Percentiles rank a stretch among this genome's conserved stretches.
Evolutionary conservation across 2,888 invertebrate species (phyloP).

Genomic region (Drosophila demipolita): DNA sequence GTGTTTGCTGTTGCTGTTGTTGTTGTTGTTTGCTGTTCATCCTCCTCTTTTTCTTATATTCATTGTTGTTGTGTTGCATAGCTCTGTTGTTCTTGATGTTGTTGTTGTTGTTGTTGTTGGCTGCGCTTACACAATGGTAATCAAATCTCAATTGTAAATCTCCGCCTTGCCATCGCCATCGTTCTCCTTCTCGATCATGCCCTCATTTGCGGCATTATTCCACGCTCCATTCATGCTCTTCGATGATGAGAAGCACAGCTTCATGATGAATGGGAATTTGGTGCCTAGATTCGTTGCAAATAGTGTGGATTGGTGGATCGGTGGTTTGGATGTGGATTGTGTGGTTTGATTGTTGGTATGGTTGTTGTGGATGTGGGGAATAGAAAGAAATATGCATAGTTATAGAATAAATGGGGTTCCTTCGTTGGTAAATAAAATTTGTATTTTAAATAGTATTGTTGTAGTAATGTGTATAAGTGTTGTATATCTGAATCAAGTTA

Average conservation of each 20-base stretch:
- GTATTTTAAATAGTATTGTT: slow-evolving; percentile 57
- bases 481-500: slow-evolving; percentile 77
- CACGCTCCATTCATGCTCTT: slow-evolving; percentile 87
- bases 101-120: slow-evolving; percentile 22
- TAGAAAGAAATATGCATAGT: slow-evolving; percentile 57
- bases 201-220: slow-evolving; percentile 85
- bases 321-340: slow-evolving; percentile 1
- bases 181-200: slow-evolving; percentile 85
- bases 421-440: slow-evolving; percentile 39
- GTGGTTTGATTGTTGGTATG: not conserved
- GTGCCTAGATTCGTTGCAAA: slow-evolving; percentile 88
- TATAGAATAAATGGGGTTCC: slow-evolving; percentile 61
- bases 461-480: slow-evolving; percentile 79
- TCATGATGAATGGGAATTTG: slow-evolving; percentile 99
- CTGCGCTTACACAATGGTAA: slow-evolving; percentile 82
- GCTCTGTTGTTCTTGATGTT: not conserved
- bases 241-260: slow-evolving; percentile 97
- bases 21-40: slow-evolving; percentile 17
- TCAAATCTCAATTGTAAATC: slow-evolving; percentile 84
- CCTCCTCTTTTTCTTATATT: not conserved
- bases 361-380: slow-evolving; percentile 78
- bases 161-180: slow-evolving; percentile 83
- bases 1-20: slow-evolving; percentile 29
- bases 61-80: slow-evolving; percentile 17
- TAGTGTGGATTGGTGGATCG: slow-evolving; percentile 53